phyloP scores from a whole-genome alignment of 2,797 vertebrate genomes.

The Cossypha caffra region DNA sequence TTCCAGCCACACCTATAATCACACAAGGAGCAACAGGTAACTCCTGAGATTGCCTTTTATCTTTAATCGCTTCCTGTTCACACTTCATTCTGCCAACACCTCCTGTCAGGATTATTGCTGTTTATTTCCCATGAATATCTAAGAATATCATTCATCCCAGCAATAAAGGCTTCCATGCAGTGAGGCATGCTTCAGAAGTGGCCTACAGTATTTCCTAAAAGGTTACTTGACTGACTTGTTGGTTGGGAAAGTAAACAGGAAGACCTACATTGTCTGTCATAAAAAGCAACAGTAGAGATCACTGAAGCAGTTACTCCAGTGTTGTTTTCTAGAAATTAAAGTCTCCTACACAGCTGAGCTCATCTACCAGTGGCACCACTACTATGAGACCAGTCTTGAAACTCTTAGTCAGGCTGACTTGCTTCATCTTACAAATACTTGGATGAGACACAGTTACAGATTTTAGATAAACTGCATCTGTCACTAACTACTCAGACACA shows the following conservation, averaged over 20 bases:
- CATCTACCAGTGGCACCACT: neutral
- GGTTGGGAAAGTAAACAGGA: constrained; percentile 49
- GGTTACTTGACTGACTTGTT: constrained; percentile 42
- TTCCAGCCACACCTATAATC: constrained; percentile 57
- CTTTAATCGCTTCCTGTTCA: constrained; percentile 66
- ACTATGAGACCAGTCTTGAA: neutral
- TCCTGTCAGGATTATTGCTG: constrained; percentile 53
- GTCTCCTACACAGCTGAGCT: neutral
- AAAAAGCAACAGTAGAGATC: constrained; percentile 40
- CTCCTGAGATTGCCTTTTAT: constrained; percentile 59
- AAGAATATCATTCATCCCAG: constrained; percentile 61
- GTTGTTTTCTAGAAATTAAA: constrained; percentile 9
- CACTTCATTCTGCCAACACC: constrained; percentile 53
- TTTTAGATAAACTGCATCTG: neutral
- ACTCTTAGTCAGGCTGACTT: neutral
- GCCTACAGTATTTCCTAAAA: constrained; percentile 64
- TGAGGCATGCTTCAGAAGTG: constrained; percentile 37
- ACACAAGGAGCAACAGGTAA: constrained; percentile 32
- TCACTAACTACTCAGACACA: neutral
- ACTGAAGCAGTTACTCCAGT: neutral
- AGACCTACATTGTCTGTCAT: constrained; percentile 17
- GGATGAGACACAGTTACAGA: neutral
- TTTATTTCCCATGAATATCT: constrained; percentile 67
- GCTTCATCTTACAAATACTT: constrained; percentile 4
- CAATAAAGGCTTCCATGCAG: constrained; percentile 40